Percentiles rank a stretch among this genome's conserved stretches.
These are phyloP conservation scores for Saccopteryx leptura DNA, from an alignment of 2,113 vertebrate species.

Conservation along the genomic window DNA sequence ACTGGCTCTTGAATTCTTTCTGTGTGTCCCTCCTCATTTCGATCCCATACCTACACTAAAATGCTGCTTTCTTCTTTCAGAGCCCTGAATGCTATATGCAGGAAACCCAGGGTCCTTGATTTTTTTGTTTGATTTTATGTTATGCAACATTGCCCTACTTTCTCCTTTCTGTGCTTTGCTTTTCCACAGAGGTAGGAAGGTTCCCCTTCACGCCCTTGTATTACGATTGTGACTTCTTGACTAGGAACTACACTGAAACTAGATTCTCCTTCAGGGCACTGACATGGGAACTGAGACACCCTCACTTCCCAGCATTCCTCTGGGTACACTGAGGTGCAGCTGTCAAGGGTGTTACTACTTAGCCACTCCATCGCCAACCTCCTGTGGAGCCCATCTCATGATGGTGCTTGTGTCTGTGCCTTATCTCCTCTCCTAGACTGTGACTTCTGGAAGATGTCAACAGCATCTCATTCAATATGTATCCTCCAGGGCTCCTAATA, in stretches of 20 bases:
- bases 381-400: not conserved
- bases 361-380: not conserved
- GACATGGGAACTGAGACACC: not conserved
- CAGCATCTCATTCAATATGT: constrained; percentile 61
- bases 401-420: not conserved
- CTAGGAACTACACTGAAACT: not conserved
- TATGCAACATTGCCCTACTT: not conserved
- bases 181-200: not conserved
- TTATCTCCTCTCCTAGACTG: not conserved
- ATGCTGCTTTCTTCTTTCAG: constrained; percentile 6
- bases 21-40: not conserved
- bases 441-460: constrained; percentile 63
- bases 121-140: not conserved
- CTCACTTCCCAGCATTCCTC: not conserved
- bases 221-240: not conserved
- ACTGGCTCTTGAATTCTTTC: not conserved
- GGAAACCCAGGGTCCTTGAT: not conserved
- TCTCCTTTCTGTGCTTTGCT: not conserved
- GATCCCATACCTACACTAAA: not conserved
- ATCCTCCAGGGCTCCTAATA: constrained; percentile 46
- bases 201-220: not conserved
- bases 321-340: not conserved
- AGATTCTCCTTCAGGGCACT: not conserved
- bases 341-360: not conserved
- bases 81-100: not conserved